Conservation (phyloP, 1,140 invertebrate species). For the Capitella teleta region DNA sequence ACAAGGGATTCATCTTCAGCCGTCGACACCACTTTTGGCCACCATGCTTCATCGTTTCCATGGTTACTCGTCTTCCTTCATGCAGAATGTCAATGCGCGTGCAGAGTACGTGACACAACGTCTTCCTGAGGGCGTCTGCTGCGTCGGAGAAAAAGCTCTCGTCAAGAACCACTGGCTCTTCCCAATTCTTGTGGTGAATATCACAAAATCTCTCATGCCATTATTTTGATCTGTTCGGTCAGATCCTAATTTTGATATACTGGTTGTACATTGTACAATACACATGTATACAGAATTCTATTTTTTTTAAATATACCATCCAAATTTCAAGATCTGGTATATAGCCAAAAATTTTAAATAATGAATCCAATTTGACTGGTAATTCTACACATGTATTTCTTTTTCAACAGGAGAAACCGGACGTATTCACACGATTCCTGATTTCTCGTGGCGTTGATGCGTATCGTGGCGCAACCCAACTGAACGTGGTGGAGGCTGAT, state of each 20-base stretch:
- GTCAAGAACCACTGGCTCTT: constrained; percentile 41
- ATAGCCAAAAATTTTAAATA: no score
- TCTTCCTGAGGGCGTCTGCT: constrained; percentile 23
- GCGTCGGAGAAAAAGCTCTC: constrained; percentile 27
- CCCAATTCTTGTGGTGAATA: constrained; percentile 39
- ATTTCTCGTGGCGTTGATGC: constrained; percentile 37
- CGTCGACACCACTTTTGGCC: constrained; percentile 28
- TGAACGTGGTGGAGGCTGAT: constrained; percentile 33
- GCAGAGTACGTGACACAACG: constrained; percentile 29
- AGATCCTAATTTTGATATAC: no score
- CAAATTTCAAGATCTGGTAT: no score
- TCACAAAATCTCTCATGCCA: no score
- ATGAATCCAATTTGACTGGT: no score
- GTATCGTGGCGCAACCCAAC: constrained; percentile 38
- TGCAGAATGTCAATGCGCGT: constrained; percentile 21
- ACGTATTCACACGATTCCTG: constrained; percentile 25
- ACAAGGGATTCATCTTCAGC: constrained; percentile 28
- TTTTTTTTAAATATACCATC: no score
- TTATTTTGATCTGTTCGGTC: no score
- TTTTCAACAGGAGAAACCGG: constrained; percentile 33
- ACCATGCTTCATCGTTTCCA: constrained; percentile 23
- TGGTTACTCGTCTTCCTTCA: constrained; percentile 20
- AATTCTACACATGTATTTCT: no score
- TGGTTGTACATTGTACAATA: no score
- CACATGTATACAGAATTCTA: no score